Base-by-base conservation (phyloP, 1,140 invertebrate genomes). In the Dryas iulia region DNA sequence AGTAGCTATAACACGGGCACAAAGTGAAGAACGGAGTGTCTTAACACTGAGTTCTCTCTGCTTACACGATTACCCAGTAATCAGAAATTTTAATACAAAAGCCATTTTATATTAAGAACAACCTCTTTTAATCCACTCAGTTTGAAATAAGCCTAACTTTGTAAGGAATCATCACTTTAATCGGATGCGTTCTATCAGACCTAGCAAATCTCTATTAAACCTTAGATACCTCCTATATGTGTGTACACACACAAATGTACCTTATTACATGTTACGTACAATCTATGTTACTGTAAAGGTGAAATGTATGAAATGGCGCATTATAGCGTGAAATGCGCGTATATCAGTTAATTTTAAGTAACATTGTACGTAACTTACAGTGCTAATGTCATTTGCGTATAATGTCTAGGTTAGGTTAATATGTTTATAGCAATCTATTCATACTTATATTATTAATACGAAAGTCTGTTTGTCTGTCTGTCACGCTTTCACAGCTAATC, bases 101-200 rank as follows among this genome's bases (percentile, higher is more conserved):
- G 30, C 4, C 4, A 31, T 31, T 31, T 31, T 5, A 31, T 31
- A 6, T 31, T 31, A 11, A 11, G 30, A 31, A 47, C 12, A 47
- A 14, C 10, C 1, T 21, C 6, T 24, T 2, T 8, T 52, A 25
- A 23, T 61, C n/a, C n/a, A 12, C 26, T 47, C n/a, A 24, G 31
- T 63, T 3, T 31, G 25, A 54, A 63, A 21, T 5, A 0, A 23
- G 11, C 61, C 28, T 63, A 11, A 63, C 21, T 53, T 61, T 52
- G 18, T 54, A 63, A 56, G 52, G 47, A 63, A 54, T 63, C 57
- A 58, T 54, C 58, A 31, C 39, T n/a, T 18, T 67, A 67, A 60
- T 67, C 65, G 52, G 65, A 59, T 67, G 58, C 65, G 58, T 67
- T 54, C 65, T 67, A 59, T 67, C 61, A 63, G 60, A n/a, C 60